These are phyloP conservation scores for Rhopalosiphum padi DNA, from an alignment of 1,140 invertebrate genomes.

Conservation along the genomic window DNA sequence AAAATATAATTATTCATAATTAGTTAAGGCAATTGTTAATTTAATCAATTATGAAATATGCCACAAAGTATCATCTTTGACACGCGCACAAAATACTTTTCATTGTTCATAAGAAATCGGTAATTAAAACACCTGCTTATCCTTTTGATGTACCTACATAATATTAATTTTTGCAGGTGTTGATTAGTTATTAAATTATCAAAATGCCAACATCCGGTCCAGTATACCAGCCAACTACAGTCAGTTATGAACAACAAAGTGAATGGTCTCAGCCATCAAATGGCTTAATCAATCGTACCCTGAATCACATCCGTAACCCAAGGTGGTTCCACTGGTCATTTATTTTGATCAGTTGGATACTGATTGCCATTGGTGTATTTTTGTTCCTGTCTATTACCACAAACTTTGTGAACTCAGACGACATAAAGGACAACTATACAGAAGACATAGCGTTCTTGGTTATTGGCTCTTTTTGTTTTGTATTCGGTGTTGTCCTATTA, in stretches of 20 bases:
- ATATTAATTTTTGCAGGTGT: neutral
- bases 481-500: slow-evolving; percentile 61
- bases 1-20: neutral
- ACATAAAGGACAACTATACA: slow-evolving; percentile 41
- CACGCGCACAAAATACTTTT: neutral
- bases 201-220: slow-evolving; percentile 56
- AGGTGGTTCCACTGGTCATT: slow-evolving; percentile 40
- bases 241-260: slow-evolving; percentile 57
- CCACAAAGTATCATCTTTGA: neutral
- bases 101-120: neutral
- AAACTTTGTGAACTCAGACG: slow-evolving; percentile 13
- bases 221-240: slow-evolving; percentile 58
- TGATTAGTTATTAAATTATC: neutral
- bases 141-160: neutral
- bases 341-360: slow-evolving; percentile 40
- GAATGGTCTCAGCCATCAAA: slow-evolving; percentile 56
- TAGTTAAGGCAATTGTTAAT: neutral
- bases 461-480: slow-evolving; percentile 61
- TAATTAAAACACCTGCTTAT: neutral
- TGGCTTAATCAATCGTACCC: slow-evolving; percentile 28
- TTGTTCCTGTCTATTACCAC: slow-evolving; percentile 29
- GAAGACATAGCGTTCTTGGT: slow-evolving; percentile 56
- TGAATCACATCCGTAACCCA: slow-evolving; percentile 45
- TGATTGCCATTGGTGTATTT: slow-evolving; percentile 31
- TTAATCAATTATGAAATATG: neutral